These are phyloP conservation scores for Pangasius krempfi DNA, from an alignment of 2,797 vertebrate genomes.

Conservation along the genomic window DNA sequence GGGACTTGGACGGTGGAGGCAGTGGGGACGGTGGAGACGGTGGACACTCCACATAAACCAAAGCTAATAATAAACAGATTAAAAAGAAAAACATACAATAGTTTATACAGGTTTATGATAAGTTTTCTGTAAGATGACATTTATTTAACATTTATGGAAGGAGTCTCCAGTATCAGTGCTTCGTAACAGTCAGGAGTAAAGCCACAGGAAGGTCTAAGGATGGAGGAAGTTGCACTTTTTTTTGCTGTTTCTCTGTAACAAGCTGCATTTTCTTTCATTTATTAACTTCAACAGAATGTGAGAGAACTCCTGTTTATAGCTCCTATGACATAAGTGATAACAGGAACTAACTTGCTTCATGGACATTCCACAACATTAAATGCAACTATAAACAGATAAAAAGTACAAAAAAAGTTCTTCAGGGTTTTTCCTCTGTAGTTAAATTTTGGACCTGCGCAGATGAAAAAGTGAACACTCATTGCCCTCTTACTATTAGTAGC, in stretches of 20 bases:
- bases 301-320: background rate
- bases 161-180: background rate
- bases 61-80: background rate
- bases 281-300: background rate
- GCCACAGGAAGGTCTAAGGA: background rate
- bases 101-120: background rate
- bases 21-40: background rate
- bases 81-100: background rate
- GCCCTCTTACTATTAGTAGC: background rate
- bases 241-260: background rate
- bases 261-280: background rate
- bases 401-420: background rate
- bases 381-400: background rate
- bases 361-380: background rate
- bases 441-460: too few relatives aligned
- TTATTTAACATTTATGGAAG: background rate
- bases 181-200: background rate
- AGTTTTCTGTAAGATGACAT: background rate
- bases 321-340: background rate
- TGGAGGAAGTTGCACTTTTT: background rate
- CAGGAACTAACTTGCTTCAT: background rate
- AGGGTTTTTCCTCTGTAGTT: too few relatives aligned
- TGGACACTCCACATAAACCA: background rate
- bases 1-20: background rate
- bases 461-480: too few relatives aligned